Evolutionary conservation across 2,888 invertebrate species (phyloP).

Genomic region (Sacculina carcini): DNA sequence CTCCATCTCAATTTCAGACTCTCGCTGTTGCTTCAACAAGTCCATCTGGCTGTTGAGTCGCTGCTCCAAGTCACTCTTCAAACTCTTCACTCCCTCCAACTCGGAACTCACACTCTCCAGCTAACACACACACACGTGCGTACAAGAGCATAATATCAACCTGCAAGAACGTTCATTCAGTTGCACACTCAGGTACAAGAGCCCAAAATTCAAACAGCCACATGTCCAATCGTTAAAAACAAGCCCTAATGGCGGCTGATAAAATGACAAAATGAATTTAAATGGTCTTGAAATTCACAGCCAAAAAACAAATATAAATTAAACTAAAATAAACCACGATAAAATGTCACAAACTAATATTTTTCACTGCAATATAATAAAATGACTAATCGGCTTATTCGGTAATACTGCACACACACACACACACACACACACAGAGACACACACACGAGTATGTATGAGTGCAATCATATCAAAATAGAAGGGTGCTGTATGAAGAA

Average conservation of each 20-base stretch:
- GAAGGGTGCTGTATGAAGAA: not conserved
- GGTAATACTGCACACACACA: slow-evolving; percentile 5
- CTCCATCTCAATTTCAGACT: slow-evolving; percentile 37
- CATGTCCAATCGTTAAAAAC: no score
- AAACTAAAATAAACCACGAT: no score
- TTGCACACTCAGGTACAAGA: no score
- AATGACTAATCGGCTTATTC: no score
- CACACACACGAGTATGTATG: slow-evolving; percentile 4
- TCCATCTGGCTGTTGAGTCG: slow-evolving; percentile 40
- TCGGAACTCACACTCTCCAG: slow-evolving; percentile 40
- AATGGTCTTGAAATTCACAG: no score
- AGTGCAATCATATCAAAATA: slow-evolving; percentile 2
- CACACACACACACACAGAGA: slow-evolving; percentile 5
- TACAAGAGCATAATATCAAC: no score
- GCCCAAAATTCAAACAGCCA: no score
- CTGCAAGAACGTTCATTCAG: no score
- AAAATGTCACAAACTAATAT: no score
- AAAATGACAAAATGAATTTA: no score
- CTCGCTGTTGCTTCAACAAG: slow-evolving; percentile 42
- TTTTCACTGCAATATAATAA: not conserved
- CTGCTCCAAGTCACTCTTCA: slow-evolving; percentile 35
- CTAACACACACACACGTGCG: slow-evolving; percentile 17
- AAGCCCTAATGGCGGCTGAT: no score
- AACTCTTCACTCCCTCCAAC: slow-evolving; percentile 37
- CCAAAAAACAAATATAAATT: no score